Conservation (phyloP, 2,113 vertebrate species). For the Petaurus breviceps region DNA sequence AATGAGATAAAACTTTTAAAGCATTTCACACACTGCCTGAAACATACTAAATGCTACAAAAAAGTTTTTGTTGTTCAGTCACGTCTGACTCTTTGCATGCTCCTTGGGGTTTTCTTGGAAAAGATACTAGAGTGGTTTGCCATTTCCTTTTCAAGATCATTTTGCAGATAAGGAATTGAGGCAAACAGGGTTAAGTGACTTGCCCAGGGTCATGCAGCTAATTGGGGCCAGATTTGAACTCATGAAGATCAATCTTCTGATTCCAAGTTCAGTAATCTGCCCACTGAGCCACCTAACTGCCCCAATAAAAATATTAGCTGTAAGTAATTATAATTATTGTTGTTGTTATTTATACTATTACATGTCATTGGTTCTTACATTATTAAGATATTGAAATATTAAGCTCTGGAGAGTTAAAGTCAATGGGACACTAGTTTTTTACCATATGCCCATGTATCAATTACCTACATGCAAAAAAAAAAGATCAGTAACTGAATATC, state of each 20-base stretch:
- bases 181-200: no score
- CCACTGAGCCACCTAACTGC: no score
- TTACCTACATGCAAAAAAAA: neutral
- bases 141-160: no score
- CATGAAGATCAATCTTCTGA: no score
- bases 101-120: no score
- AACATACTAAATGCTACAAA: neutral
- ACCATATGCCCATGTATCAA: neutral
- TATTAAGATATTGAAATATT: neutral
- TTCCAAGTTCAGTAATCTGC: no score
- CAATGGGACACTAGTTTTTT: neutral
- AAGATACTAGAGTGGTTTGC: no score
- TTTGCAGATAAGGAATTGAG: no score
- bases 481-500: neutral
- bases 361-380: neutral
- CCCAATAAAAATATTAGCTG: neutral
- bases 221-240: no score
- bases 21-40: neutral
- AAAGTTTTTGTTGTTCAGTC: neutral
- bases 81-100: no score
- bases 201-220: no score
- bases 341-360: neutral
- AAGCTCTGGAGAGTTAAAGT: neutral
- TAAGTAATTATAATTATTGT: neutral
- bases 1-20: neutral